phyloP scores from a whole-genome alignment of 2,797 vertebrate species.

The Aulostomus chinensis region DNA sequence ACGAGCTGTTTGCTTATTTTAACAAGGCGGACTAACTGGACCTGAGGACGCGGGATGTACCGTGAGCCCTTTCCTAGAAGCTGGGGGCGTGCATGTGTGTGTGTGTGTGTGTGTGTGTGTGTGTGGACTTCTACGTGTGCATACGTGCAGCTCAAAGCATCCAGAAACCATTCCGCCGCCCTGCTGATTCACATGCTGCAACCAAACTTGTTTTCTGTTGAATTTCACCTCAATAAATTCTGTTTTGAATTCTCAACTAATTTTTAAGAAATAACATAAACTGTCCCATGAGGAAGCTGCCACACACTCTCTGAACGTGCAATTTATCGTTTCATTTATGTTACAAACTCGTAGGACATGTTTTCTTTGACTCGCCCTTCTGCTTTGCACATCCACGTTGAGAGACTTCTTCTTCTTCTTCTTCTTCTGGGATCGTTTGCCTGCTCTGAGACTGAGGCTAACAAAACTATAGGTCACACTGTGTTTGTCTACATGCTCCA shows the following conservation, averaged over 20 bases:
- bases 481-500: no score
- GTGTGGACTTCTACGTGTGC: background rate
- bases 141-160: background rate
- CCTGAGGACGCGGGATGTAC: constrained; percentile 53
- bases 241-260: background rate
- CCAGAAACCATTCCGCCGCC: constrained; percentile 1
- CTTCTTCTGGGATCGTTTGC: no score
- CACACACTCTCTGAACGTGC: no score
- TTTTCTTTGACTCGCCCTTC: no score
- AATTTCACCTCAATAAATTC: no score
- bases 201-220: background rate
- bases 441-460: no score
- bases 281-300: no score
- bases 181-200: constrained; percentile 12
- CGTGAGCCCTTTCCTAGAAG: constrained; percentile 46
- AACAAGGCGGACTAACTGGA: constrained; percentile 75
- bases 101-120: background rate
- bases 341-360: no score
- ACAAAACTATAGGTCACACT: no score
- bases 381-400: no score
- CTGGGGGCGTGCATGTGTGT: constrained; percentile 10
- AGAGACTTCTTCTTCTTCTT: no score
- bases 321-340: no score
- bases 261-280: background rate
- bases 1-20: constrained; percentile 83